Conservation (phyloP, 2,113 vertebrate species). For the Phyllostomus hastatus region DNA sequence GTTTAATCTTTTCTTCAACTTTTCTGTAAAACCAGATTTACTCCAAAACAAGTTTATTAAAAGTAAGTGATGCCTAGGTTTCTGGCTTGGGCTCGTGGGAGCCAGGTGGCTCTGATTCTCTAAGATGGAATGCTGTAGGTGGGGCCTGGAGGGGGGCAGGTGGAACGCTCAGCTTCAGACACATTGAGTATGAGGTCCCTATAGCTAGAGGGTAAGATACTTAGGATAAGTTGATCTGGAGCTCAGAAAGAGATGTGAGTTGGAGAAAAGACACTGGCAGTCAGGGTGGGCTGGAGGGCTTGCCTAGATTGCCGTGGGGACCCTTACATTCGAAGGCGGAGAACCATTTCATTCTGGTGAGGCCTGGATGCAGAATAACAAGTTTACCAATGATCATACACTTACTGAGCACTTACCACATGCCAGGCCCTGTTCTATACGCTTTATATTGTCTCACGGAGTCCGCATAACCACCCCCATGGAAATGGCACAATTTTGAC, state of each 20-base stretch:
- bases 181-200: not conserved
- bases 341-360: not conserved
- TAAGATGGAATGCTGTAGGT: not conserved
- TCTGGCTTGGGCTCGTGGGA: not conserved
- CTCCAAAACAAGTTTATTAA: not conserved
- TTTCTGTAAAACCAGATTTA: not conserved
- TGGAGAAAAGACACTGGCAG: not conserved
- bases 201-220: not conserved
- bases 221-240: not conserved
- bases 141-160: not conserved
- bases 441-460: not conserved
- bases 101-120: not conserved
- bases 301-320: not conserved
- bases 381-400: not conserved
- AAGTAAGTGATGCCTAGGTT: not conserved
- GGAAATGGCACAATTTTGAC: not conserved
- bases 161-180: not conserved
- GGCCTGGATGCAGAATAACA: not conserved
- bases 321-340: not conserved
- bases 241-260: not conserved
- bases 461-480: not conserved
- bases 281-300: not conserved
- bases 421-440: not conserved
- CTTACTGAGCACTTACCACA: not conserved
- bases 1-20: not conserved